Evolutionary conservation across 2,797 vertebrate species (phyloP), one percentile per base, ranked within the genome.

Genomic region (Falco columbarius): DNA sequence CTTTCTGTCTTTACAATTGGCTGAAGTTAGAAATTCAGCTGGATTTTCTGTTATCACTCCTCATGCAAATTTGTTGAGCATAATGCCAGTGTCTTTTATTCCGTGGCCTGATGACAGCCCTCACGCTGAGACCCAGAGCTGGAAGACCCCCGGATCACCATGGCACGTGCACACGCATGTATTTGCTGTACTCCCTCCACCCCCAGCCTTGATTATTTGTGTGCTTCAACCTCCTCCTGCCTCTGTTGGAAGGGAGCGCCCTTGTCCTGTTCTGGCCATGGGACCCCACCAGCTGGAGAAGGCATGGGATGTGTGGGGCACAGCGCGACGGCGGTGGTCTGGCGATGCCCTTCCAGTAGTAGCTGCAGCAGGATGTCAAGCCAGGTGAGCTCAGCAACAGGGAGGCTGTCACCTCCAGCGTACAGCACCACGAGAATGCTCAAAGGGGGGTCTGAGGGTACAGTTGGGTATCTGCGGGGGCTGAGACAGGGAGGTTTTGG

Each of bases 81-180:
- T 40, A 14, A 14, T 5, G 49, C 63, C 17, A 7, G 6, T 3
- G 34, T 2, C 55, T 54, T 32, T 55, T 6, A 3, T 29, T 54
- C 71, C 1, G 0, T 14, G 59, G 40, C 15, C 67, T 44, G 61
- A 7, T 12, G 74, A 26, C 59, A 51, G 61, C 34, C 42, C 4
- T 3, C 0, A 1, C 4, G 61, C 55, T 30, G 46, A 26, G 30
- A 30, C 11, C 26, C 14, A 3, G 70, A 17, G 89, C 71, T 84
- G 66, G 49, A 3, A 46, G 58, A 9, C 13, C 6, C 56, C 38
- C 12, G 19, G 59, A 8, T 26, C 26, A 3, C 75, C 14, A 1
- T 0, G 46, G 55, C 12, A 34, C 1, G 0, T 5, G 47, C 36
- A 2, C 49, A 24, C 4, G 0, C 2, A 0, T 4, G 63, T 12